Conservation (phyloP, 2,113 vertebrate species). For the Struthidea cinerea region DNA sequence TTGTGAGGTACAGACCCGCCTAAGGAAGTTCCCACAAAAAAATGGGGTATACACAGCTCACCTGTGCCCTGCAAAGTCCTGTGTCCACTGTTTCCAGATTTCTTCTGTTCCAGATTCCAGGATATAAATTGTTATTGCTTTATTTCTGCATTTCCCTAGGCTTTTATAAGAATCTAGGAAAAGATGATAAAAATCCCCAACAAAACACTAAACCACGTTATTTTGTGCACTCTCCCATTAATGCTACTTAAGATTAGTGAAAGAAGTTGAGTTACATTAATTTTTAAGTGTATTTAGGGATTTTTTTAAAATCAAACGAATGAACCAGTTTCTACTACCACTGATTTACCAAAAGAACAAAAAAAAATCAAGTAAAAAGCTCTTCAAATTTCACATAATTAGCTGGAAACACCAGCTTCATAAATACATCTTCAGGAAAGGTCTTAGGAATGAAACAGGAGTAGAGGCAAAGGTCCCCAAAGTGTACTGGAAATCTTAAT, state of each 20-base stretch:
- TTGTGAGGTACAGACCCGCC: neutral
- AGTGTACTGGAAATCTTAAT: neutral
- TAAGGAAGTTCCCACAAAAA: neutral
- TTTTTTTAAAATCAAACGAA: neutral
- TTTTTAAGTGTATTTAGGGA: neutral
- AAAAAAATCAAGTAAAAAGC: neutral
- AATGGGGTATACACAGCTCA: neutral
- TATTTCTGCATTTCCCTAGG: neutral
- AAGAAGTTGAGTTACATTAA: neutral
- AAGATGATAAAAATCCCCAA: neutral
- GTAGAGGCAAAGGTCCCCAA: neutral
- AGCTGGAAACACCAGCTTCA: neutral
- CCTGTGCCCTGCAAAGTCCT: rapidly evolving
- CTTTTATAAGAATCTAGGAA: neutral
- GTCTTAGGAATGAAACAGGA: neutral
- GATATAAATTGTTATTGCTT: neutral
- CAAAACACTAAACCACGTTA: neutral
- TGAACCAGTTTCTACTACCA: neutral
- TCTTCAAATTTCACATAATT: neutral
- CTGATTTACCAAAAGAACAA: neutral
- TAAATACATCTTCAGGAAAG: neutral
- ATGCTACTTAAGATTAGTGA: neutral
- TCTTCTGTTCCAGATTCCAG: neutral
- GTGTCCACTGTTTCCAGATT: neutral
- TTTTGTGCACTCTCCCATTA: neutral